A percentile compares a stretch with the other conserved stretches of the same genome.
These are phyloP conservation scores for Penaeus vannamei DNA, from an alignment of 1,140 invertebrate species.

Conservation along the genomic window DNA sequence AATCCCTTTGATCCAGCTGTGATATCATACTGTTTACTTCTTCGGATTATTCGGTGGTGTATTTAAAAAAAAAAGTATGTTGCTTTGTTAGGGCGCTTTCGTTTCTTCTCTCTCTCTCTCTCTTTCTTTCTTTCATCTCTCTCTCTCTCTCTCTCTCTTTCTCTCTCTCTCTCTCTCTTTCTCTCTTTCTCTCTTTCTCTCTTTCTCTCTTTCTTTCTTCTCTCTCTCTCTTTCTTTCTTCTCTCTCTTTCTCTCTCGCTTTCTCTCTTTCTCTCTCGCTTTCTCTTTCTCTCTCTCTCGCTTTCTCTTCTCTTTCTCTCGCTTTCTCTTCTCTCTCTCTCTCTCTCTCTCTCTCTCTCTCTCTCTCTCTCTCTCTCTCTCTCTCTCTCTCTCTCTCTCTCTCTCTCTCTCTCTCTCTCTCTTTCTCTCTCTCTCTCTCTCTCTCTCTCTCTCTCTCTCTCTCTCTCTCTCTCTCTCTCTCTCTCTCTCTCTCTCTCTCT, in stretches of 20 bases:
- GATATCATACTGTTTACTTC: too few species aligned
- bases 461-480: neutral
- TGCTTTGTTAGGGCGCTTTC: neutral
- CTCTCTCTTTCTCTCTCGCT: neutral
- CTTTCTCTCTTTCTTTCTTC: neutral
- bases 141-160: neutral
- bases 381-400: neutral
- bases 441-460: neutral
- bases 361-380: neutral
- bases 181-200: neutral
- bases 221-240: neutral
- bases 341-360: slow-evolving; percentile 9
- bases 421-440: neutral
- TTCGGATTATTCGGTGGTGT: too few species aligned
- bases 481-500: neutral
- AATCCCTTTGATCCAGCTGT: too few species aligned
- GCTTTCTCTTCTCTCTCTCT: neutral
- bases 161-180: neutral
- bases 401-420: neutral
- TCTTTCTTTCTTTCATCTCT: neutral
- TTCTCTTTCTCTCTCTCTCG: neutral
- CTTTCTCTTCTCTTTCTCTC: neutral
- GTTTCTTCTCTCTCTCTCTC: neutral
- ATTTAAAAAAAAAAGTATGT: too few species aligned
- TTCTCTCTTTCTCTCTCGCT: neutral